Conservation (phyloP, 2,113 vertebrate species). For the Panthera tigris region DNA sequence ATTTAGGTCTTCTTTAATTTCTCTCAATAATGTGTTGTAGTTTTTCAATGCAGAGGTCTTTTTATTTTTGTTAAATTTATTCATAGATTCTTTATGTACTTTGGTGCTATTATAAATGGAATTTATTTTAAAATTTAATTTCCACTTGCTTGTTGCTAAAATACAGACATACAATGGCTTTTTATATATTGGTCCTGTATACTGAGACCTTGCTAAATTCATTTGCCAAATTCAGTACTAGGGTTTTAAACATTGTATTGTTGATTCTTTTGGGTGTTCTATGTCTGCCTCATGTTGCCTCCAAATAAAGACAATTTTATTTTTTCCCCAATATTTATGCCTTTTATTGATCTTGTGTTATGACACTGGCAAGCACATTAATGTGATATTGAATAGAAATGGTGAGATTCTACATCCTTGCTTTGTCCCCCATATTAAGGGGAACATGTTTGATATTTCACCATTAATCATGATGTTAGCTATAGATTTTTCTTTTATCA, state of each 20-base stretch:
- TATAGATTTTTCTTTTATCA: neutral
- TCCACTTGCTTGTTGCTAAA: conserved; percentile 2
- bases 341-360: neutral
- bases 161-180: neutral
- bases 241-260: neutral
- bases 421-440: neutral
- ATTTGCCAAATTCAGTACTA: neutral
- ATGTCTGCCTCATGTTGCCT: neutral
- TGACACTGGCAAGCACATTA: neutral
- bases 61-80: neutral
- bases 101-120: neutral
- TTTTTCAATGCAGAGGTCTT: neutral
- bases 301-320: neutral
- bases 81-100: neutral
- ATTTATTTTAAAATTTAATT: neutral
- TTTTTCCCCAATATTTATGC: neutral
- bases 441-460: neutral
- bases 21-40: neutral
- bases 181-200: neutral
- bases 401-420: neutral
- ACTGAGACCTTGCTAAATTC: neutral
- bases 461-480: neutral
- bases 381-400: neutral
- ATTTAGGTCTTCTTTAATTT: neutral
- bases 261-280: neutral